Evolutionary conservation across 1,140 invertebrate species (phyloP).

Genomic region (Saccostrea echinata): DNA sequence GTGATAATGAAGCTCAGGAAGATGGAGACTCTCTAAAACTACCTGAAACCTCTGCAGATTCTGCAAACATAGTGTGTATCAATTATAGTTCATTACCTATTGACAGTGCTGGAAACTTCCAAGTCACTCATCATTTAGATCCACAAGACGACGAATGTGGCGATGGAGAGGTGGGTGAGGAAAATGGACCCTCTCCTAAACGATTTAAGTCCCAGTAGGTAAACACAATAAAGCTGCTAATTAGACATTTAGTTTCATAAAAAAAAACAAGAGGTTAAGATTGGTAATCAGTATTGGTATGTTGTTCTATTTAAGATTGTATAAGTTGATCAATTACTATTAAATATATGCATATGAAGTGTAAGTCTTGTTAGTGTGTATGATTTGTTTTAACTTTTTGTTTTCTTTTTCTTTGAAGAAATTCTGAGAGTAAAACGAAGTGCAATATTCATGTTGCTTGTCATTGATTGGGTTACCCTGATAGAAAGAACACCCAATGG

Average conservation of each 20-base stretch:
- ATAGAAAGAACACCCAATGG: not conserved
- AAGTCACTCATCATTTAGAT: slow-evolving; percentile 27
- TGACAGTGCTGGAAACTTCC: slow-evolving; percentile 30
- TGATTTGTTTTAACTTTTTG: too few relatives aligned
- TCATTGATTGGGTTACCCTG: not conserved
- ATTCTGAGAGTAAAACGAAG: not conserved
- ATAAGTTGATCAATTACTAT: not conserved
- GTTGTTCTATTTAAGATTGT: not conserved
- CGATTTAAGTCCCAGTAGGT: slow-evolving; percentile 10
- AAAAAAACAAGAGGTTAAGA: not conserved
- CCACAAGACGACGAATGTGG: not conserved
- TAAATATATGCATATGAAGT: not conserved
- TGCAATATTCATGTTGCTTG: not conserved
- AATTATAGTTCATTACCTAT: slow-evolving; percentile 15
- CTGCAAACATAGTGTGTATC: slow-evolving; percentile 15
- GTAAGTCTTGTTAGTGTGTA: not conserved
- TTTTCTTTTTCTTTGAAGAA: not conserved
- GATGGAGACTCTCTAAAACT: not conserved
- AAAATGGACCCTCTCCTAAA: slow-evolving; percentile 8
- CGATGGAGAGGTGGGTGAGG: not conserved
- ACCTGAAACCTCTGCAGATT: not conserved
- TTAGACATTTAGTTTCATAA: not conserved
- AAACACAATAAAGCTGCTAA: not conserved
- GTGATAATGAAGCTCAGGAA: not conserved
- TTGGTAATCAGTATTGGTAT: not conserved